phyloP scores from a whole-genome alignment of 2,888 invertebrate genomes.

The Leucophora obtusa region DNA sequence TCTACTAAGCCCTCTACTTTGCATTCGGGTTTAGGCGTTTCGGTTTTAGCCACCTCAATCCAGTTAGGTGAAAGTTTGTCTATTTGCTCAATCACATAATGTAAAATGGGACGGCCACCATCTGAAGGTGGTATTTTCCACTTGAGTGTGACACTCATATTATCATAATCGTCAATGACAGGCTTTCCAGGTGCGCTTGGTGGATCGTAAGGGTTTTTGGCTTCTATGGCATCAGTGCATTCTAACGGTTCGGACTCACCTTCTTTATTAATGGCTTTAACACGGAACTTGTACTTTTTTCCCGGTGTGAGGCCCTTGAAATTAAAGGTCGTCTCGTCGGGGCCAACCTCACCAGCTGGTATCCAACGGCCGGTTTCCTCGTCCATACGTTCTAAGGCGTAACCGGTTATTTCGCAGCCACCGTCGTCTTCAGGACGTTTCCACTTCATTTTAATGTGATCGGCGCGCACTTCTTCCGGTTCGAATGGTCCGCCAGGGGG shows the following conservation, averaged over 20 bases:
- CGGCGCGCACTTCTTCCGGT: constrained; percentile 91
- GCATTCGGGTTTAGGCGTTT: constrained; percentile 85
- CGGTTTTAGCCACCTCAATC: constrained; percentile 89
- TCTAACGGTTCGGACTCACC: constrained; percentile 98
- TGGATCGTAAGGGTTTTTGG: constrained; percentile 95
- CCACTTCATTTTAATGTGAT: constrained; percentile 95
- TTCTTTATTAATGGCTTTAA: constrained; percentile 97
- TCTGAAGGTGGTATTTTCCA: constrained; percentile 95
- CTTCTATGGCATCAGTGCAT: constrained; percentile 91
- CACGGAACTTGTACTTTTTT: constrained; percentile 98
- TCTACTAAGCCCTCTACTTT: constrained; percentile 91
- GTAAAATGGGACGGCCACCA: constrained; percentile 93
- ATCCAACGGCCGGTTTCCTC: constrained; percentile 97
- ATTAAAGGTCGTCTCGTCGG: constrained; percentile 88
- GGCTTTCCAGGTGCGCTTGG: constrained; percentile 95
- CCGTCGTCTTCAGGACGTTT: constrained; percentile 90
- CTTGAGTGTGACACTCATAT: constrained; percentile 91
- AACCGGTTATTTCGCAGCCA: constrained; percentile 93
- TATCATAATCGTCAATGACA: constrained; percentile 94
- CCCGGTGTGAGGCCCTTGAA: constrained; percentile 95
- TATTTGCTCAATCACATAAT: constrained; percentile 94
- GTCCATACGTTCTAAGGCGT: constrained; percentile 97
- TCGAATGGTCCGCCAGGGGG: constrained; percentile 91
- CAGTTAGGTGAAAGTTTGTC: constrained; percentile 92
- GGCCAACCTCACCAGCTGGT: constrained; percentile 94